Percentiles rank a stretch among this genome's conserved stretches.
Evolutionary conservation across 2,797 vertebrate genomes (phyloP).

Genomic region (Melanotaenia parkinsoni): DNA sequence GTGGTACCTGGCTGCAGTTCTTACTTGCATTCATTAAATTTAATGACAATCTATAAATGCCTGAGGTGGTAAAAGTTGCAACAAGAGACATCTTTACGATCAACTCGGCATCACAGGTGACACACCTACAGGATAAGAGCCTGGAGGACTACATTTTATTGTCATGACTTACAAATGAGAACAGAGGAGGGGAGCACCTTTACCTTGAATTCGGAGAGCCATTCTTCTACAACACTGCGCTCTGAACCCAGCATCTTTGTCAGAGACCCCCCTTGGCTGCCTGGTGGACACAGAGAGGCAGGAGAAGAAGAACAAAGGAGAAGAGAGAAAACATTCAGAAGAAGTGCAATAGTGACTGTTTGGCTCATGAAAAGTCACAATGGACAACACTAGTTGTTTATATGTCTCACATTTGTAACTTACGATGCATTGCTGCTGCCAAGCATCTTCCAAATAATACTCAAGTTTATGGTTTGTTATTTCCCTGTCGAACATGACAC

Average conservation of each 20-base stretch:
- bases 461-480: background rate
- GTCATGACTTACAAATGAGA: constrained; percentile 27
- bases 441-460: background rate
- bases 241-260: constrained; percentile 95
- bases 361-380: background rate
- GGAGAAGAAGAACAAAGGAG: background rate
- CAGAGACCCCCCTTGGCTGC: constrained; percentile 78
- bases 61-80: constrained; percentile 10
- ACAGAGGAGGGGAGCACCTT: constrained; percentile 24
- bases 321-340: constrained; percentile 2
- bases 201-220: constrained; percentile 99
- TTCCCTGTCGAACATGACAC: background rate
- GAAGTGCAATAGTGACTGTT: background rate
- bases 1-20: background rate
- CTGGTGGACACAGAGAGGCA: constrained; percentile 35
- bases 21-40: constrained; percentile 7
- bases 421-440: background rate
- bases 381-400: background rate
- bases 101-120: constrained; percentile 4
- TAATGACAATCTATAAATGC: constrained; percentile 9
- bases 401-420: background rate
- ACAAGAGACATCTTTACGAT: background rate
- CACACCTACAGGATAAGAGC: constrained; percentile 10
- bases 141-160: constrained; percentile 61
- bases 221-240: constrained; percentile 95